Evolutionary conservation across 1,140 invertebrate species (phyloP).

Genomic region (Episyrphus balteatus): DNA sequence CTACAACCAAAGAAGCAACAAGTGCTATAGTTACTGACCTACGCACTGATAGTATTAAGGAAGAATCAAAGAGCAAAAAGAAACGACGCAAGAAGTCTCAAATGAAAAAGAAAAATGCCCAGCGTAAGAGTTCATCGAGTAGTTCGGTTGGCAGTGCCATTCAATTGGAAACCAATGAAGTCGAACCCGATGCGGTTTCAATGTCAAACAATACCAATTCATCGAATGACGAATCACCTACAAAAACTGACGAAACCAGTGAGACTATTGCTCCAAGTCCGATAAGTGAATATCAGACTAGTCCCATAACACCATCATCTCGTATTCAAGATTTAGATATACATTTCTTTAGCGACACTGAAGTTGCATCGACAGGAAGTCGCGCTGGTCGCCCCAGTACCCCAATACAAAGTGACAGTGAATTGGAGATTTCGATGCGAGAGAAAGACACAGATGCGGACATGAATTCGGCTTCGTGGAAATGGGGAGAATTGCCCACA

Average conservation of each 20-base stretch:
- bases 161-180: constrained; percentile 13
- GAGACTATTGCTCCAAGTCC: constrained; percentile 21
- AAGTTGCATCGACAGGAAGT: constrained; percentile 41
- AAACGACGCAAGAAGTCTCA: constrained; percentile 66
- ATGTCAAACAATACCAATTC: constrained; percentile 16
- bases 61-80: constrained; percentile 47
- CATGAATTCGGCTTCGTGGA: constrained; percentile 59
- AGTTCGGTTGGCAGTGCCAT: constrained; percentile 25
- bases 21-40: no score
- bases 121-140: constrained; percentile 53
- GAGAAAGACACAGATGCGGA: constrained; percentile 41
- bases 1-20: constrained; percentile 12
- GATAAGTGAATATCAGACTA: constrained; percentile 12
- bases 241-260: constrained; percentile 13
- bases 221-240: constrained; percentile 20
- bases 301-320: constrained; percentile 10
- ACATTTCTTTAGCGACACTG: constrained; percentile 87
- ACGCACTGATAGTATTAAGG: constrained; percentile 19
- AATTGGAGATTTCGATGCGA: constrained; percentile 68
- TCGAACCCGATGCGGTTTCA: constrained; percentile 7
- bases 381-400: constrained; percentile 56
- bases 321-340: constrained; percentile 48
- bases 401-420: constrained; percentile 86
- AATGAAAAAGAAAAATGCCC: constrained; percentile 64
- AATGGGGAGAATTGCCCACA: constrained; percentile 91